Conservation (phyloP, 2,797 vertebrate species). For the Phrynocephalus forsythii region DNA sequence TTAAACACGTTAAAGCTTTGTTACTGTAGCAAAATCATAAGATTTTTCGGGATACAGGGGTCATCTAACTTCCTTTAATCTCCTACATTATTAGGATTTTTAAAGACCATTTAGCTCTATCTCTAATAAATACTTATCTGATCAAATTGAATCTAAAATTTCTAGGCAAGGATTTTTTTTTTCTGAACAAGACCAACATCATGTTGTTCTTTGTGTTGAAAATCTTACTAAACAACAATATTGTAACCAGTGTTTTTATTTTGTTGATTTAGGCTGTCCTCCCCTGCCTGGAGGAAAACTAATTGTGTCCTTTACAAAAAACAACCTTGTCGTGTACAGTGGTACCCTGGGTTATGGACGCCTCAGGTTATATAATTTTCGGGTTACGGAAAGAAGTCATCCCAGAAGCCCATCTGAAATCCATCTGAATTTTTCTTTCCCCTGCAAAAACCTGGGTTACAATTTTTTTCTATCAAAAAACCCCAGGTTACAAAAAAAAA, state of each 20-base stretch:
- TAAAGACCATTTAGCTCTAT: neutral
- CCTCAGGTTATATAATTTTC: too few species aligned
- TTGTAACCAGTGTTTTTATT: neutral
- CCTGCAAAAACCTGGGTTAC: too few species aligned
- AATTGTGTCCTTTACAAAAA: neutral
- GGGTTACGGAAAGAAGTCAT: too few species aligned
- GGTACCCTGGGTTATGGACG: too few species aligned
- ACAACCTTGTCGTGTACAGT: too few species aligned
- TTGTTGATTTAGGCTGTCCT: neutral
- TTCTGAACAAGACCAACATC: neutral
- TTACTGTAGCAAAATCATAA: too few species aligned
- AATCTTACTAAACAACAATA: neutral
- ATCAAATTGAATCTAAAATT: neutral
- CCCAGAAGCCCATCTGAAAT: too few species aligned
- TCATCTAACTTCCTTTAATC: neutral
- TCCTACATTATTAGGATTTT: neutral
- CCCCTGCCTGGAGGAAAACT: neutral
- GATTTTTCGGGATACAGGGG: too few species aligned
- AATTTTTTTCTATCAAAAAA: too few species aligned
- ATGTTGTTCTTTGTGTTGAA: neutral
- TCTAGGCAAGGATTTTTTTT: too few species aligned
- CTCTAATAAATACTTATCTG: neutral
- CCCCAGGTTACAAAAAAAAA: too few species aligned
- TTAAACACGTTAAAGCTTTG: neutral
- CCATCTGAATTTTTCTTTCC: too few species aligned